Evolutionary conservation across 1,140 invertebrate genomes (phyloP), one percentile per base, ranked within the genome.

Genomic region (Bombus affinis): DNA sequence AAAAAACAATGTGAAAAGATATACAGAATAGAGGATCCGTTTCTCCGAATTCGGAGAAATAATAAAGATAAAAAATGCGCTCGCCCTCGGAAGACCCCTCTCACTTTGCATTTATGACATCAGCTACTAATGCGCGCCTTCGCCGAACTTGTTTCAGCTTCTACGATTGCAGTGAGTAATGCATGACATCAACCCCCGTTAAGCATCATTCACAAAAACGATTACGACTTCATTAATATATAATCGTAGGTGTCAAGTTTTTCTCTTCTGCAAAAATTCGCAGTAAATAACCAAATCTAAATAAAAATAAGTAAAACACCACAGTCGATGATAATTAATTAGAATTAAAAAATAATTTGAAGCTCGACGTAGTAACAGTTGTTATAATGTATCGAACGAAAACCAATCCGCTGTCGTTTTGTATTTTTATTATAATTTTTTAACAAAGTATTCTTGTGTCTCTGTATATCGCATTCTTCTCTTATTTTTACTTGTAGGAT

Each of bases 71-170:
- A 62, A 74, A 81, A 62, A 68, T 53, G 65, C 76, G 73, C 65
- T 35, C 12, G n/a, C 9, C 9, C 82, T 28, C 35, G 53, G 25
- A 71, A 85, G 82, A 88, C 57, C 74, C 71, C 62, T 73, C 68
- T 78, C 72, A 59, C 71, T 85, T 86, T 79, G 62, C 83, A 86
- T 79, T 89, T 86, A 86, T 88, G 88, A 85, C 86, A 89, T 89
- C 82, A 89, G 83, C 78, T 37, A 71, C 59, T 77, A 88, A 86
- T 66, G 75, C 47, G 57, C 32, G 44, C 80, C 59, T 88, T 57
- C 66, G 32, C 39, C 78, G 62, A 78, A 85, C 70, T 78, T 85
- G 66, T 88, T 76, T 59, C 82, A 76, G 59, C 73, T 88, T 42
- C 42, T 62, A 32, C 57, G 78, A 37, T 77, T 57, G 53, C n/a